These are phyloP conservation scores for Marasmarcha lunaedactyla DNA, from an alignment of 2,888 invertebrate species.

Conservation along the genomic window DNA sequence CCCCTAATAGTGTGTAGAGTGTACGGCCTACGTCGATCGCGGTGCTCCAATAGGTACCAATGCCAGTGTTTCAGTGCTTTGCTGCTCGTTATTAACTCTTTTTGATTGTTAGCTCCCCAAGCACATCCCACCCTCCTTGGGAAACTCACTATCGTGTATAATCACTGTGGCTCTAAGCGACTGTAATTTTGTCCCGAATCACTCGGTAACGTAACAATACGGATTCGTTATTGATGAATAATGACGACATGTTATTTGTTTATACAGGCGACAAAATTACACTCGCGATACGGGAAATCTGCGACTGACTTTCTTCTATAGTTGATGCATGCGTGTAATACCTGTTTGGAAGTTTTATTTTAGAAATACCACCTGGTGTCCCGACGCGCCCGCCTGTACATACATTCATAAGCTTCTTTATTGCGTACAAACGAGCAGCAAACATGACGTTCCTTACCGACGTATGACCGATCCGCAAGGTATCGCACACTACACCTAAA, in stretches of 20 bases:
- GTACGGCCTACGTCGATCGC: conserved; percentile 33
- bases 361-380: conserved; percentile 58
- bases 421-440: conserved; percentile 41
- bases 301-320: conserved; percentile 24
- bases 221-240: neutral
- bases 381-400: conserved; percentile 18
- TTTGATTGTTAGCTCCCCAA: conserved; percentile 43
- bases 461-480: conserved; percentile 4
- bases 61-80: conserved; percentile 61
- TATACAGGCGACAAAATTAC: conserved; percentile 23
- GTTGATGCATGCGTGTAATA: conserved; percentile 53
- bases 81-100: conserved; percentile 56
- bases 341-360: conserved; percentile 41
- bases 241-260: neutral
- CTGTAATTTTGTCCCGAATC: conserved; percentile 25
- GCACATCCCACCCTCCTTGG: conserved; percentile 19
- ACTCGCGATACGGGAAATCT: conserved; percentile 24
- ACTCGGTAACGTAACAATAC: neutral
- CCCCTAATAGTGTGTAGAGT: conserved; percentile 42
- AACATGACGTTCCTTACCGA: conserved; percentile 21
- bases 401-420: conserved; percentile 7
- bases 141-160: conserved; percentile 12
- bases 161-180: conserved; percentile 19
- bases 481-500: neutral
- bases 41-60: conserved; percentile 48